These are phyloP conservation scores for Mythimna lalbum DNA, from an alignment of 2,888 invertebrate genomes.

Conservation along the genomic window DNA sequence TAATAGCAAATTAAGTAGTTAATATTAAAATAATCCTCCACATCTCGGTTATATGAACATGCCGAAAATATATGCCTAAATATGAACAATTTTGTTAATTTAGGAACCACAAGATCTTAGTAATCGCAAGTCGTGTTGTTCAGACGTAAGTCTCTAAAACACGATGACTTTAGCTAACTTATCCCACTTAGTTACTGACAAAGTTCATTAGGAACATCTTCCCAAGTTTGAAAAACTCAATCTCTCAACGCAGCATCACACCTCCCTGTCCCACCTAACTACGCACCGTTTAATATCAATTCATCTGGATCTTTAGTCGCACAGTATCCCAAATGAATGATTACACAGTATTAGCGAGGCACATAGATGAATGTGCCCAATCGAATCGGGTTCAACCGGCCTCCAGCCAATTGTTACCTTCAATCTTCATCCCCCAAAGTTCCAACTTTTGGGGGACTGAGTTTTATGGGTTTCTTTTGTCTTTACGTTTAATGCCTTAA, in stretches of 20 bases:
- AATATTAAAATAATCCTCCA: too few species aligned
- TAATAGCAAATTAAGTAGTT: too few species aligned
- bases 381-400: conserved; percentile 59
- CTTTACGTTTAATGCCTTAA: conserved; percentile 51
- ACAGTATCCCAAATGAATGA: conserved; percentile 60
- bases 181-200: not conserved
- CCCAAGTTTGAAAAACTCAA: not conserved
- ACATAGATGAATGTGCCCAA: conserved; percentile 61
- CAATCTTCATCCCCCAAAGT: conserved; percentile 49
- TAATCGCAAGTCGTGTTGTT: too few species aligned
- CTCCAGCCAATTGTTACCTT: conserved; percentile 65
- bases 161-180: too few species aligned
- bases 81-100: too few species aligned
- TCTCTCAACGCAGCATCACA: conserved; percentile 1
- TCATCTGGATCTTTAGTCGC: conserved; percentile 59
- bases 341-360: conserved; percentile 58
- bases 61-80: too few species aligned
- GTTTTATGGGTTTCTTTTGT: conserved; percentile 65
- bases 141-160: too few species aligned
- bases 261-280: conserved; percentile 16
- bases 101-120: too few species aligned
- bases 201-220: not conserved
- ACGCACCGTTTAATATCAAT: conserved; percentile 63
- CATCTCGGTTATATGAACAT: too few species aligned
- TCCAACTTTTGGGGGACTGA: conserved; percentile 52